These are phyloP conservation scores for Nymphalis urticae DNA, from an alignment of 2,888 invertebrate genomes.

Conservation along the genomic window DNA sequence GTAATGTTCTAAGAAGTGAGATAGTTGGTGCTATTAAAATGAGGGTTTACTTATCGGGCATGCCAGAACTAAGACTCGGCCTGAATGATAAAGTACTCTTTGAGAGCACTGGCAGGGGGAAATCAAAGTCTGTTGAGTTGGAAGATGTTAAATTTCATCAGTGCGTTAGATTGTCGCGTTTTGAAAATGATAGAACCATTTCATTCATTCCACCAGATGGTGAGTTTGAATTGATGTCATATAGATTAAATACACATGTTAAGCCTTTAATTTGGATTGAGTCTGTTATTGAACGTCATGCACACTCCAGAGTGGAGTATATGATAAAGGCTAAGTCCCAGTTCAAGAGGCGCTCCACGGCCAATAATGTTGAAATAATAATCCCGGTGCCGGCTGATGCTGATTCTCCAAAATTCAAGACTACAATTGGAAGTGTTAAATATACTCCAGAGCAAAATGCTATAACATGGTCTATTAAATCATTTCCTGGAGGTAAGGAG, in stretches of 20 bases:
- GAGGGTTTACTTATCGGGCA: slow-evolving; percentile 98
- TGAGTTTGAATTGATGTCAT: slow-evolving; percentile 99
- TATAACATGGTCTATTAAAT: slow-evolving; percentile 98
- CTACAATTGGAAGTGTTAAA: slow-evolving; percentile 97
- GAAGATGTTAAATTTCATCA: slow-evolving; percentile 99
- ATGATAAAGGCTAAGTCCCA: slow-evolving; percentile 99
- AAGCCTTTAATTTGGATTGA: slow-evolving; percentile 99
- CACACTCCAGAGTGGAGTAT: slow-evolving; percentile 98
- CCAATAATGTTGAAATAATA: slow-evolving; percentile 99
- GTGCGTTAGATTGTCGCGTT: slow-evolving; percentile 96
- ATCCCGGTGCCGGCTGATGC: slow-evolving; percentile 98
- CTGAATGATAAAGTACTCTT: slow-evolving; percentile 99
- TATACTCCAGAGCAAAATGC: slow-evolving; percentile 98
- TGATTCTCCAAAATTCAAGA: slow-evolving; percentile 99
- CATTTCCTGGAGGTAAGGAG: slow-evolving; percentile 98
- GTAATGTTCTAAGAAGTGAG: slow-evolving; percentile 97
- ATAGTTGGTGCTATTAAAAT: slow-evolving; percentile 99
- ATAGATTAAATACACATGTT: slow-evolving; percentile 96
- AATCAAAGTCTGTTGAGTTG: slow-evolving; percentile 98
- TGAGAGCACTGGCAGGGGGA: slow-evolving; percentile 97
- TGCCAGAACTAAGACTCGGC: slow-evolving; percentile 98
- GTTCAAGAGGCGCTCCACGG: slow-evolving; percentile 98
- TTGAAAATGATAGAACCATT: slow-evolving; percentile 98
- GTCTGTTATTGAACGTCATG: slow-evolving; percentile 98
- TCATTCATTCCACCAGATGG: slow-evolving; percentile 99